Evolutionary conservation across 1,140 invertebrate genomes (phyloP).

Genomic region (Reticulitermes speratus): DNA sequence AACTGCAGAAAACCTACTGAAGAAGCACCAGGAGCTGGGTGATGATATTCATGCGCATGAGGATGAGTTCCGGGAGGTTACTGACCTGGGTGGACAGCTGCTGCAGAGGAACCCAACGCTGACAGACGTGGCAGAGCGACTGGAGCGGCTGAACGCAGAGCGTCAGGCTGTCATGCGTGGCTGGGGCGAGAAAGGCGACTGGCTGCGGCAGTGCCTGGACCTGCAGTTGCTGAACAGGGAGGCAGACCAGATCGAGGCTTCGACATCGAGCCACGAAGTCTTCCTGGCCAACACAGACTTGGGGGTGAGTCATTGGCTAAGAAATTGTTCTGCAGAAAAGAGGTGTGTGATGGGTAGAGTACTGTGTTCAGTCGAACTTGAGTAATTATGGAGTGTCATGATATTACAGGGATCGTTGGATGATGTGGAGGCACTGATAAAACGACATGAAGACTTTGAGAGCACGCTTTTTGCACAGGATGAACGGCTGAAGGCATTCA

Average conservation of each 20-base stretch:
- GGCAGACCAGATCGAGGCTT: slow-evolving; percentile 95
- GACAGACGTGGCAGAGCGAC: slow-evolving; percentile 67
- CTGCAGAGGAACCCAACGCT: slow-evolving; percentile 67
- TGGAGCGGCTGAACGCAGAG: slow-evolving; percentile 73
- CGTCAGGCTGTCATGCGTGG: slow-evolving; percentile 71
- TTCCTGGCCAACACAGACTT: slow-evolving; percentile 88
- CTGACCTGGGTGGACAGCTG: slow-evolving; percentile 72
- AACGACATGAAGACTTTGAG: slow-evolving; percentile 93
- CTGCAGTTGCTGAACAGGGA: slow-evolving; percentile 92
- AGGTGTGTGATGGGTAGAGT: neutral
- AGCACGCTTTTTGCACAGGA: slow-evolving; percentile 92
- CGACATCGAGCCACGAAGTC: slow-evolving; percentile 89
- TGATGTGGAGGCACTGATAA: slow-evolving; percentile 90
- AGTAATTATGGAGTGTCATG: neutral
- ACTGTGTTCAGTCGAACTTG: too few relatives aligned
- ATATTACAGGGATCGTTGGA: slow-evolving; percentile 77
- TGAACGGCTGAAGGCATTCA: slow-evolving; percentile 83
- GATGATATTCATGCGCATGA: slow-evolving; percentile 90
- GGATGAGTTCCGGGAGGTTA: slow-evolving; percentile 76
- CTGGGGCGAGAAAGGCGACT: slow-evolving; percentile 80
- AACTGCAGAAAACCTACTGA: slow-evolving; percentile 85
- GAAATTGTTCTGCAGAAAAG: slow-evolving; percentile 9
- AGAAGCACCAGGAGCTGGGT: slow-evolving; percentile 86
- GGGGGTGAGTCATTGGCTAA: slow-evolving; percentile 62
- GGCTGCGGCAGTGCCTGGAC: slow-evolving; percentile 81